Evolutionary conservation across 2,888 invertebrate species (phyloP), one percentile per base, ranked within the genome.

Genomic region (Uropetala carovei): DNA sequence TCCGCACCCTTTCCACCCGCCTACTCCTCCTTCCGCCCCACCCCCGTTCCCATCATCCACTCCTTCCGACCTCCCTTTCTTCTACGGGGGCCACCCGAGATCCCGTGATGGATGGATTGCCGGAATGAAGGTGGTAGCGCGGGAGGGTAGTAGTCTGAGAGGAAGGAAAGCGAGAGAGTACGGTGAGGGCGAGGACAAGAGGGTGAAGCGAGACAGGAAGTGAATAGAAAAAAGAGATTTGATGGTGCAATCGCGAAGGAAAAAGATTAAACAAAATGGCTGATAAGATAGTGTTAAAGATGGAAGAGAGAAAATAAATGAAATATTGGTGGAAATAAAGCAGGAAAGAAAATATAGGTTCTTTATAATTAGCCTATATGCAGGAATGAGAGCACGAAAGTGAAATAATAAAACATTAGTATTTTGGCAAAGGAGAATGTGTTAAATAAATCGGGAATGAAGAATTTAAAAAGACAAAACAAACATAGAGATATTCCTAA

Each of bases 41-140:
- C 43, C 43, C 27, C 30, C 82, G 7, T 7, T 30, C 30, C 18
- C 43, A 18, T 43, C 82, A 82, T 30, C 30, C 82, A 43, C 8
- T 82, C 43, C 82, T 18, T 82, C 30, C n/a, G 22, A 75, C 75
- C 84, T 18, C 85, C 58, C 58, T 85, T 59, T 60, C 86, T 83
- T 43, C 27, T 60, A 13, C 86, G 7, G 30, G 18, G 86, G 60
- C 86, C 86, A 86, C 86, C 86, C 86, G 86, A 86, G 86, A 86
- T 86, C 60, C 30, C 16, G 86, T 86, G 86, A 86, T 86, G 86
- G 86, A 86, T 86, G 86, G 86, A 86, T 86, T 60, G 86, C 27
- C 59, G 27, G 27, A 58, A 22, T 59, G 85, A 58, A 59, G 85
- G 59, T 58, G 85, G 57, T 14, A 59, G 43, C 82, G 16, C 18